Base-by-base conservation (phyloP, 2,888 invertebrate species). In the Salticus scenicus region DNA sequence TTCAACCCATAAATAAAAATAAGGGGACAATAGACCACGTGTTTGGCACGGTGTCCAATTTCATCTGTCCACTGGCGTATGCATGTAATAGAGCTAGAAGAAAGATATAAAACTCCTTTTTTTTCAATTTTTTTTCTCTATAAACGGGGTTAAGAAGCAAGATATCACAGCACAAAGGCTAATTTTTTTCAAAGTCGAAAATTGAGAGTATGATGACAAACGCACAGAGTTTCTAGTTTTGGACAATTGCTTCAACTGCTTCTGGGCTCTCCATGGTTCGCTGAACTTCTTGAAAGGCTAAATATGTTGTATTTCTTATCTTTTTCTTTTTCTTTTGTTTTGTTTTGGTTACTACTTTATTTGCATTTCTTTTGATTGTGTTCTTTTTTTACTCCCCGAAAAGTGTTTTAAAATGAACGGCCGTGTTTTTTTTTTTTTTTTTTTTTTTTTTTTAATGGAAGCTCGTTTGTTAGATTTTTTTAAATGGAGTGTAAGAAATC, bases 101-200 rank as follows among this genome's bases (percentile, higher is more conserved):
- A 41, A 14, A 30, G 10, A 27, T 69, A 33, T 28, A 27, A n/a
- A 41, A 20, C 14, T 66, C 14, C 27, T 27, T 27, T 5, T 30
- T 14, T 33, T n/a, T 66, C 31, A 27, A 74, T 63, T 37, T 64
- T 57, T 64, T 73, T 66, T 7, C n/a, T 14, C 8, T 8, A 17
- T 76, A 71, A 82, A 70, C 37, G 77, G 77, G 83, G 83, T 83
- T 83, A 83, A 77, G 70, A 83, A 83, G 42, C 31, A 41, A 77
- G 67, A 66, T 73, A 66, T 75, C 47, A 30, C 24, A 72, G 47
- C 33, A 76, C 71, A 82, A 82, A 82, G 64, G 66, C 76, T 69
- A 66, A 71, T 73, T 83, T 77, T 76, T 76, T 74, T 41, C 2
- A 5, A 57, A 20, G 20, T 5, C 10, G 12, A 63, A 57, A 74